A percentile compares a stretch with the other conserved stretches of the same genome.
These are phyloP conservation scores for Mesorhabditis sp. DNA, from an alignment of 2,888 invertebrate genomes.

Conservation along the genomic window DNA sequence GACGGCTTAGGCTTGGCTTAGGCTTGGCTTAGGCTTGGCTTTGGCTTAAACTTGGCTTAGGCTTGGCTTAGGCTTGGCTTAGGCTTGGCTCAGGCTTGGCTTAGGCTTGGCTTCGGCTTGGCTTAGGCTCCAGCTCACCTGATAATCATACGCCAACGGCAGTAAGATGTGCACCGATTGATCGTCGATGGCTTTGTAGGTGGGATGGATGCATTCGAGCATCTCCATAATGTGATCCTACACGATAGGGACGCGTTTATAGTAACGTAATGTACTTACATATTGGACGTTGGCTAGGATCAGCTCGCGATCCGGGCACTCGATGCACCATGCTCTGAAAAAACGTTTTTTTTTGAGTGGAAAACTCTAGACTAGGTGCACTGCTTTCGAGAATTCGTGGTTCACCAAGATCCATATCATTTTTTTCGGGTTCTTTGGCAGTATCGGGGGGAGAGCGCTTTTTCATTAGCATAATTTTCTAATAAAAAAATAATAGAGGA, in stretches of 20 bases:
- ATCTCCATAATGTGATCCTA: slow-evolving; percentile 54
- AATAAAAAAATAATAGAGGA: not conserved
- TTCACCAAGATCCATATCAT: too few relatives aligned
- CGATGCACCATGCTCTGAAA: slow-evolving; percentile 55
- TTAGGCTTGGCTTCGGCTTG: too few relatives aligned
- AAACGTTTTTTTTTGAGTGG: not conserved
- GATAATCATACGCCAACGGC: slow-evolving; percentile 57
- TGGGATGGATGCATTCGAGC: slow-evolving; percentile 57
- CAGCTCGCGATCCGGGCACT: slow-evolving; percentile 56
- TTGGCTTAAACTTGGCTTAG: not conserved
- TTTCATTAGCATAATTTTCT: too few relatives aligned
- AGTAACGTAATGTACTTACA: slow-evolving; percentile 9
- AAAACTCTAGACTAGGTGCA: too few relatives aligned
- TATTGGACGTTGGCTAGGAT: slow-evolving; percentile 58
- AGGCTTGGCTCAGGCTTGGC: too few relatives aligned
- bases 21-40: not conserved
- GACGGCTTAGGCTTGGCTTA: not conserved
- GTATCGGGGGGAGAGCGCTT: too few relatives aligned
- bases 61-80: too few relatives aligned
- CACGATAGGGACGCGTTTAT: too few relatives aligned
- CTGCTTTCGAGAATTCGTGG: too few relatives aligned
- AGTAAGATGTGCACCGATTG: slow-evolving; percentile 55
- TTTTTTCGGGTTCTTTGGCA: too few relatives aligned
- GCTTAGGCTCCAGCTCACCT: slow-evolving; percentile 32
- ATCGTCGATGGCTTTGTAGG: slow-evolving; percentile 56